Conservation (phyloP, 2,113 vertebrate genomes). For the Tetrax tetrax region DNA sequence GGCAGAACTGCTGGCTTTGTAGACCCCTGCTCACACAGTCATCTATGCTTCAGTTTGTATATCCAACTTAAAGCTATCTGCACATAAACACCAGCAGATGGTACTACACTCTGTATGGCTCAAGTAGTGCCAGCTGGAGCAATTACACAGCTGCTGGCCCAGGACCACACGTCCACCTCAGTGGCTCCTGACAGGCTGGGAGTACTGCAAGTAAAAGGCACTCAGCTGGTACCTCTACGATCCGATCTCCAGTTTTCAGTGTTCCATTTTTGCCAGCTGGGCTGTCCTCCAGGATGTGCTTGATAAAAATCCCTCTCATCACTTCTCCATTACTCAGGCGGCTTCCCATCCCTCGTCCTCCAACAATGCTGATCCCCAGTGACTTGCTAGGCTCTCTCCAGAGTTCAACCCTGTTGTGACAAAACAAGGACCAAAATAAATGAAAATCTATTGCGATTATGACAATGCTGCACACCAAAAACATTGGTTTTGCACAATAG, state of each 20-base stretch:
- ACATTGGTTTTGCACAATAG: background rate
- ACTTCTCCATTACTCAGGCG: conserved; percentile 95
- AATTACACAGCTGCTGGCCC: background rate
- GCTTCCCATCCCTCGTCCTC: conserved; percentile 96
- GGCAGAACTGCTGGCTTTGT: background rate
- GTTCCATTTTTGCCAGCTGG: conserved; percentile 94
- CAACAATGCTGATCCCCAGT: conserved; percentile 96
- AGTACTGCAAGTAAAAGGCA: background rate
- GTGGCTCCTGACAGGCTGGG: background rate
- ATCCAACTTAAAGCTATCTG: background rate
- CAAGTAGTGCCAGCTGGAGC: background rate
- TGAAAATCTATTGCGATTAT: background rate
- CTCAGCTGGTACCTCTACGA: conserved; percentile 85
- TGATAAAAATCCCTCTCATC: conserved; percentile 98
- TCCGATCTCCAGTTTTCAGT: conserved; percentile 93
- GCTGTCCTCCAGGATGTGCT: conserved; percentile 95
- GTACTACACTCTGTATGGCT: background rate
- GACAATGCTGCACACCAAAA: background rate
- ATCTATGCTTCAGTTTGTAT: background rate
- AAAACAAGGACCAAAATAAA: background rate
- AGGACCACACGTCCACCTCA: background rate
- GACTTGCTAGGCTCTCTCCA: conserved; percentile 92
- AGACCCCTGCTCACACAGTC: background rate
- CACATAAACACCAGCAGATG: background rate
- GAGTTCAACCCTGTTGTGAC: conserved; percentile 86